These are phyloP conservation scores for Calycopis cecrops DNA, from an alignment of 1,140 invertebrate genomes.

Conservation along the genomic window DNA sequence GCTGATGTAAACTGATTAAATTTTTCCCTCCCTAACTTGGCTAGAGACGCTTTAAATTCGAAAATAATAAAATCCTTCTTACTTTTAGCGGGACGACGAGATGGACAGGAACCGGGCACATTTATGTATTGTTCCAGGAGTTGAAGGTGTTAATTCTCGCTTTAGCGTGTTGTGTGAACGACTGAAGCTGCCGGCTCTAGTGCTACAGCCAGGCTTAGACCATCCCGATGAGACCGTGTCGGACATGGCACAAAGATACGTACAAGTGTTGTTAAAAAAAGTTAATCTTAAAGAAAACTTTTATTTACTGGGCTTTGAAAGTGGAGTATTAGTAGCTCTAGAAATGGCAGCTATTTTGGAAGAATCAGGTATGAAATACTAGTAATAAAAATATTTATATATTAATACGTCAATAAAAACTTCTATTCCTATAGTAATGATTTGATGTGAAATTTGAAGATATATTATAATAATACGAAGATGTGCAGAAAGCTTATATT, in stretches of 20 bases:
- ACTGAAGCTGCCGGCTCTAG: constrained; percentile 34
- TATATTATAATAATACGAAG: no score
- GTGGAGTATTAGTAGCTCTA: constrained; percentile 40
- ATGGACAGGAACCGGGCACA: constrained; percentile 29
- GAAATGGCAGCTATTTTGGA: constrained; percentile 50
- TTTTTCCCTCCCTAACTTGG: background rate
- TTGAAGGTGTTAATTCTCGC: constrained; percentile 34
- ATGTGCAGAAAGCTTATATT: no score
- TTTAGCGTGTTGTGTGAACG: constrained; percentile 36
- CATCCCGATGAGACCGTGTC: constrained; percentile 10
- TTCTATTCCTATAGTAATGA: no score
- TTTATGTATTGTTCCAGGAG: constrained; percentile 41
- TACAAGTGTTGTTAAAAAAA: constrained; percentile 18
- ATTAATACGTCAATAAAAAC: no score
- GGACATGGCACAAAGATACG: constrained; percentile 17
- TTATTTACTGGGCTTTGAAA: constrained; percentile 26
- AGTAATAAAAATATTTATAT: no score
- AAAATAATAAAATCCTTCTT: background rate
- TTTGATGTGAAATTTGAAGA: no score
- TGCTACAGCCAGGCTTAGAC: no score
- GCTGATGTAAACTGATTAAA: background rate
- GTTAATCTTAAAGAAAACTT: constrained; percentile 27
- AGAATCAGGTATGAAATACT: constrained; percentile 15
- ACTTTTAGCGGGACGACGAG: constrained; percentile 14
- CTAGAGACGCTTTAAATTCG: background rate